Conservation (phyloP, 2,888 invertebrate species). For the Polydrusus cervinus region DNA sequence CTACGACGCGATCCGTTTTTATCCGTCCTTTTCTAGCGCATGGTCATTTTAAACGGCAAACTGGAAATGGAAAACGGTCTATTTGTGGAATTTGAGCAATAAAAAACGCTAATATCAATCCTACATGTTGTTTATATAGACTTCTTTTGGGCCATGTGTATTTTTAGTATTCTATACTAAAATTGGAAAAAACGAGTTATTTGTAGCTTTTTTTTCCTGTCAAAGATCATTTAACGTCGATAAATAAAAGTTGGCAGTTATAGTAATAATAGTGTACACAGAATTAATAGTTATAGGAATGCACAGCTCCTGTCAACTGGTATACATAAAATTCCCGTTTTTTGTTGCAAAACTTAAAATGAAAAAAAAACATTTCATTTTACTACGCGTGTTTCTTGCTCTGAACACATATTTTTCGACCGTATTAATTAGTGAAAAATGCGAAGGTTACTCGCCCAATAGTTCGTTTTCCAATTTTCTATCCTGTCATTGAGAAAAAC, state of each 20-base stretch:
- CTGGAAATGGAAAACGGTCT: neutral
- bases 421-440: neutral
- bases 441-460: neutral
- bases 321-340: no score
- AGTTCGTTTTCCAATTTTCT: neutral
- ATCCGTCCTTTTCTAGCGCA: slow-evolving; percentile 4
- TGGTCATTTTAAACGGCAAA: neutral
- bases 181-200: no score
- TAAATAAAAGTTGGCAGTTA: no score
- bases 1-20: neutral
- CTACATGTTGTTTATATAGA: no score
- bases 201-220: no score
- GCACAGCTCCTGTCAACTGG: no score
- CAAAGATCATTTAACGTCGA: neutral
- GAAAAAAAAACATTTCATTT: neutral
- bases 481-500: slow-evolving; percentile 16
- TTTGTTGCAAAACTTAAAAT: no score
- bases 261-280: no score
- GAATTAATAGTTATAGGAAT: no score
- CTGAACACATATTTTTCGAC: neutral
- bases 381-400: neutral
- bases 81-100: neutral
- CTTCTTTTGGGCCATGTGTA: no score
- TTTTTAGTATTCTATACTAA: no score
- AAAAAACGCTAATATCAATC: neutral